Evolutionary conservation across 2,797 vertebrate genomes (phyloP).

Genomic region (Helarctos malayanus): DNA sequence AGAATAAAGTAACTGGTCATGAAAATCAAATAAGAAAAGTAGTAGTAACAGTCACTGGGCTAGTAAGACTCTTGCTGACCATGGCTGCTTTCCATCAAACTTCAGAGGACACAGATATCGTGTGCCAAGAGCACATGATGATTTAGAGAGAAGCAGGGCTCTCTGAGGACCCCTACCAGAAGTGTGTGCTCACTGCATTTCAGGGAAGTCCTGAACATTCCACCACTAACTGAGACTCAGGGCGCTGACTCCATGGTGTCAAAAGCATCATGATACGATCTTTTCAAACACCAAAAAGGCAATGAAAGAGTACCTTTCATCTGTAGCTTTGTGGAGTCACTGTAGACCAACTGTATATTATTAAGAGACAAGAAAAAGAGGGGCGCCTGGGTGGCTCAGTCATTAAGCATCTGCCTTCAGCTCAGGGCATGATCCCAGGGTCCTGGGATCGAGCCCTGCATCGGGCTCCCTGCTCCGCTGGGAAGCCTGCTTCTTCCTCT

Average conservation of each 20-base stretch:
- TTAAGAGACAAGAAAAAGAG: slow-evolving; percentile 2
- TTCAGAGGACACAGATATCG: neutral
- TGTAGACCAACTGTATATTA: neutral
- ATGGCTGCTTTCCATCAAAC: neutral
- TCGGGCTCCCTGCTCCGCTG: no score
- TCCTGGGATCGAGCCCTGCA: no score
- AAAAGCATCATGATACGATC: neutral
- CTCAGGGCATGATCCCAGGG: no score
- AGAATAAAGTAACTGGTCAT: neutral
- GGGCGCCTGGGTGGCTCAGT: no score
- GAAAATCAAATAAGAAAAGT: neutral
- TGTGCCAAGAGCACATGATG: neutral
- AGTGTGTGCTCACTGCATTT: neutral
- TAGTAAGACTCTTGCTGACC: neutral
- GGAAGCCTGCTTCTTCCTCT: no score
- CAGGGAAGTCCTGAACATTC: neutral
- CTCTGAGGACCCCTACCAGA: neutral
- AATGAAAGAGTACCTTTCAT: neutral
- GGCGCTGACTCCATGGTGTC: neutral
- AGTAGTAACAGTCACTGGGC: neutral
- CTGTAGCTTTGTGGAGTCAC: neutral
- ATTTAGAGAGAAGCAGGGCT: neutral
- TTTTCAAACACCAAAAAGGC: neutral
- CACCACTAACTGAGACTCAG: neutral
- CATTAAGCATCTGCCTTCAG: no score